phyloP scores from a whole-genome alignment of 2,113 vertebrate genomes.

The Oophaga pumilio region DNA sequence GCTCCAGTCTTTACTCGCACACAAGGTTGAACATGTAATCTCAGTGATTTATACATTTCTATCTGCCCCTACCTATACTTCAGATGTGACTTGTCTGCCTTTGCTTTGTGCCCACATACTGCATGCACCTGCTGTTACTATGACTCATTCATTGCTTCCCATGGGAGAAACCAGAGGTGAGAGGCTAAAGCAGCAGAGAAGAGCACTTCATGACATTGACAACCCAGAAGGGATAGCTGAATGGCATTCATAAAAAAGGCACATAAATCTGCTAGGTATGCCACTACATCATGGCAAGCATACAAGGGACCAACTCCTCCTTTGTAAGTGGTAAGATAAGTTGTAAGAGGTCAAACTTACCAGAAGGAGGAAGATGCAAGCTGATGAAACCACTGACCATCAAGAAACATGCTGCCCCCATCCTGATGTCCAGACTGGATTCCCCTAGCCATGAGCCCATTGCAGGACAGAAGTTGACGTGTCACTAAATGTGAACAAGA shows the following conservation, averaged over 20 bases:
- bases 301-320: slow-evolving; percentile 5
- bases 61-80: background rate
- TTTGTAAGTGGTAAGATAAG: background rate
- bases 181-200: slow-evolving; percentile 32
- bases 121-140: slow-evolving; percentile 27
- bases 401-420: slow-evolving; percentile 55
- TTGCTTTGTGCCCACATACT: background rate
- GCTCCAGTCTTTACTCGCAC: background rate
- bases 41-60: background rate
- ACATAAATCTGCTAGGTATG: background rate
- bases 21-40: background rate
- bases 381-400: slow-evolving; percentile 56
- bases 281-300: background rate
- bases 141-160: slow-evolving; percentile 2
- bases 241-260: background rate
- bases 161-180: slow-evolving; percentile 29
- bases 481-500: slow-evolving; percentile 36
- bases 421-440: slow-evolving; percentile 52
- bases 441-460: slow-evolving; percentile 57
- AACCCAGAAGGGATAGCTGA: background rate
- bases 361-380: slow-evolving; percentile 53
- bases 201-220: slow-evolving; percentile 1
- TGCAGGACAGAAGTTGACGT: slow-evolving; percentile 52
- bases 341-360: slow-evolving; percentile 48
- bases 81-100: background rate